Evolutionary conservation across 2,797 vertebrate species (phyloP), one percentile per base, ranked within the genome.

Genomic region (Nothura maculosa): DNA sequence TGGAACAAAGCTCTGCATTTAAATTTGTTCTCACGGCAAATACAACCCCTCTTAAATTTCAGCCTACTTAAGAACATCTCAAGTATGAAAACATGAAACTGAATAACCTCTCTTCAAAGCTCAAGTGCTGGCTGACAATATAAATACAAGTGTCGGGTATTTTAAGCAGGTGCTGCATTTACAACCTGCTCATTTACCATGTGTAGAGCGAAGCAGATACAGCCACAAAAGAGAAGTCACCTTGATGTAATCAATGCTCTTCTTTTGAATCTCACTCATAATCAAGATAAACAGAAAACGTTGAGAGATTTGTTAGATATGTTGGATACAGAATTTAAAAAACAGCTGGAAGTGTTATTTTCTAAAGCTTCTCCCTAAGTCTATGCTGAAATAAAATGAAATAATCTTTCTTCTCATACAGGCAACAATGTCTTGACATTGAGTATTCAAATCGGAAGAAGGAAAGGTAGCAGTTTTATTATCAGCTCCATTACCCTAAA

Each of bases 121-220:
- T 80, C 58, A 93, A 92, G 92, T 83, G 78, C 34, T 92, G 69
- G 27, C 54, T 93, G 45, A 62, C 67, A 47, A 55, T 27, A 55
- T 32, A 74, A 82, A 87, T 13, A 91, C 63, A 94, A 42, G 84
- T 32, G 64, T 28, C 72, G 86, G 72, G 52, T 72, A 88, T 92
- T 81, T 89, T 82, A 92, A 61, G 63, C 38, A 93, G 28, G 76
- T 83, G 79, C 75, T 89, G 81, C 88, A 95, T 87, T 83, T 96
- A 92, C 60, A 93, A 82, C 40, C 82, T 86, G 45, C 25, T 24
- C 47, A 48, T 48, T 18, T 28, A 0, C 4, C 84, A 83, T 81
- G 55, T 69, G 81, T 32, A 92, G 96, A 83, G 73, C 28, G 74
- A 25, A 96, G 69, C 86, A 76, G 86, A 92, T 90, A 61, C 94